phyloP scores from a whole-genome alignment of 64 coral and sea anemone species.

The Dendronephthya gigantea region DNA sequence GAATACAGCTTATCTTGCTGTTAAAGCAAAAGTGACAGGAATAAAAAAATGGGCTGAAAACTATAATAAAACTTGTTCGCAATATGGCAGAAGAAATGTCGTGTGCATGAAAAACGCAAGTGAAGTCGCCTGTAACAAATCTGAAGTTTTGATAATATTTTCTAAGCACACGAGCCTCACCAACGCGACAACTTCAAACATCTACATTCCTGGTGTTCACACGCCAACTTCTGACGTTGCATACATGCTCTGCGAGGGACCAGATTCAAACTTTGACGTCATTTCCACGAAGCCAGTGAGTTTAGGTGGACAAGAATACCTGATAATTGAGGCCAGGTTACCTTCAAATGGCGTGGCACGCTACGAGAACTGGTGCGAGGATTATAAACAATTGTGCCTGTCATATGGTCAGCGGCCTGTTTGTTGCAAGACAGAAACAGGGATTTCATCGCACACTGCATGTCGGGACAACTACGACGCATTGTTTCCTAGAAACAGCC shows the following conservation, averaged over 20 bases:
- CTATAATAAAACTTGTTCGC: background rate
- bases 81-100: background rate
- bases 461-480: constrained; percentile 33
- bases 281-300: background rate
- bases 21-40: constrained; percentile 14
- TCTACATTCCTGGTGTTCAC: too few species aligned
- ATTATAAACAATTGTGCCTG: constrained; percentile 30
- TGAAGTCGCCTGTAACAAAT: background rate
- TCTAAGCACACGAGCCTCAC: background rate
- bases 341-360: background rate
- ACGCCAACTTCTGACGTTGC: too few species aligned
- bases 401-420: constrained; percentile 15
- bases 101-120: background rate
- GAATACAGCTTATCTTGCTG: constrained; percentile 1
- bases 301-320: background rate
- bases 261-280: constrained; percentile 30
- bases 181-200: too few species aligned
- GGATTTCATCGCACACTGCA: background rate
- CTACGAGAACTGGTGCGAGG: constrained; percentile 27
- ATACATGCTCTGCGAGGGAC: constrained; percentile 11
- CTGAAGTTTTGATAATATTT: background rate
- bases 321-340: constrained; percentile 7
- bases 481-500: background rate
- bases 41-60: background rate
- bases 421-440: background rate